Percentiles rank a stretch among this genome's conserved stretches.
Evolutionary conservation across 2,888 invertebrate genomes (phyloP).

Genomic region (Suillia variegata): DNA sequence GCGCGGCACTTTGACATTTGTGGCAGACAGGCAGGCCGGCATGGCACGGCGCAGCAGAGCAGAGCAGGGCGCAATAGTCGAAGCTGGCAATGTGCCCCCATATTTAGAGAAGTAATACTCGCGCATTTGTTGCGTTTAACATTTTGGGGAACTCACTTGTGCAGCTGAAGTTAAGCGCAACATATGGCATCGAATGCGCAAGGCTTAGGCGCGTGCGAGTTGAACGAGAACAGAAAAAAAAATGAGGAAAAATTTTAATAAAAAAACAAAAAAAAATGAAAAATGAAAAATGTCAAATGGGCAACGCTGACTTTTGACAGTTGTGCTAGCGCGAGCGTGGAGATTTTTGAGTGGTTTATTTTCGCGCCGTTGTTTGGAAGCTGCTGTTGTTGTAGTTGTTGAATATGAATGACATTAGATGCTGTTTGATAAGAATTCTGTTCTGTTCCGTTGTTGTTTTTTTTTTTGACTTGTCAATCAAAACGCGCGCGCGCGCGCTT

Average conservation of each 20-base stretch:
- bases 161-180: too few species aligned
- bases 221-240: conserved; percentile 25
- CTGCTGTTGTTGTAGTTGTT: conserved; percentile 10
- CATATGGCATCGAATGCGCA: too few species aligned
- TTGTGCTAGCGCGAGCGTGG: background rate
- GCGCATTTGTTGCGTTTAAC: too few species aligned
- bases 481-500: too few species aligned
- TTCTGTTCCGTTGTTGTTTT: conserved; percentile 17
- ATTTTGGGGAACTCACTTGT: too few species aligned
- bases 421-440: conserved; percentile 33
- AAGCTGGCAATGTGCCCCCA: too few species aligned
- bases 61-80: too few species aligned
- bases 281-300: conserved; percentile 10
- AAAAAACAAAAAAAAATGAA: background rate
- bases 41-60: too few species aligned
- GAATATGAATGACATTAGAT: conserved; percentile 17
- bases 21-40: too few species aligned
- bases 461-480: too few species aligned
- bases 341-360: background rate
- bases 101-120: too few species aligned
- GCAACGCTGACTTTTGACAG: conserved; percentile 16
- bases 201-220: conserved; percentile 26
- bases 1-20: too few species aligned
- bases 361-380: background rate
- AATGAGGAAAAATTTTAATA: conserved; percentile 17